Base-by-base conservation (phyloP, 2,797 vertebrate genomes). In the Tragopan temminckii region DNA sequence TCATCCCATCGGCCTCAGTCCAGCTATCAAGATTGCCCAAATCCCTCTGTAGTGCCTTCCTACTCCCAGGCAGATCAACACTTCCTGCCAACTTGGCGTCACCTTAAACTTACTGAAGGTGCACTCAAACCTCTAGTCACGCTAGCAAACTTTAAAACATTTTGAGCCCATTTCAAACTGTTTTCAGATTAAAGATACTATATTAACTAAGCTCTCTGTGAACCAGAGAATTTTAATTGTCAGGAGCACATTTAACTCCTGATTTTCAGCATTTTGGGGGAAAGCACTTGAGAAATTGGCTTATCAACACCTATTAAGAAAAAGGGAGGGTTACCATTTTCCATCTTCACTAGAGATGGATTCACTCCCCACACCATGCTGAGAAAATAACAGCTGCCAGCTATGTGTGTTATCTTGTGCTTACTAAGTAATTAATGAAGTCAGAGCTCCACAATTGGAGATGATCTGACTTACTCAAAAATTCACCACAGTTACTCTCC, bases 351-450 rank as follows among this genome's bases (percentile, higher is more conserved):
- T 19, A 87, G 50, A 53, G 69, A 50, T 75, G 43, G 85, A 90
- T 92, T 95, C 85, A 75, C 68, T 87, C 79, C 46, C 66, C n/a
- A 15, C 33, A 29, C 31, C 93, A 64, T 50, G 79, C 66, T 90
- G 88, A 83, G 85, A 94, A 90, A 90, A 88, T 69, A 15, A 85
- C 87, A 90, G 62, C 62, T 93, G 84, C 50, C 66, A 92, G 84
- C 31, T 71, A 42, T 68, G 24, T 0, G 0, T 29, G 53, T 89
- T 83, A 91, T 69, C 94, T 92, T 80, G 62, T 75, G 68, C 92
- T 95, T 38, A 89, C 36, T 46, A 90, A 80, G 81, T 87, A 87
- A 91, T 94, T 95, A 95, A 94, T 80, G 53, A 92, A 92, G 87
- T 88, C 95, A 89, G 68, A 87, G 81, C 70, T 76, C 67, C 80